A percentile compares a stretch with the other conserved stretches of the same genome.
Conservation (phyloP, 2,888 invertebrate species). For the Tipula confusa region DNA sequence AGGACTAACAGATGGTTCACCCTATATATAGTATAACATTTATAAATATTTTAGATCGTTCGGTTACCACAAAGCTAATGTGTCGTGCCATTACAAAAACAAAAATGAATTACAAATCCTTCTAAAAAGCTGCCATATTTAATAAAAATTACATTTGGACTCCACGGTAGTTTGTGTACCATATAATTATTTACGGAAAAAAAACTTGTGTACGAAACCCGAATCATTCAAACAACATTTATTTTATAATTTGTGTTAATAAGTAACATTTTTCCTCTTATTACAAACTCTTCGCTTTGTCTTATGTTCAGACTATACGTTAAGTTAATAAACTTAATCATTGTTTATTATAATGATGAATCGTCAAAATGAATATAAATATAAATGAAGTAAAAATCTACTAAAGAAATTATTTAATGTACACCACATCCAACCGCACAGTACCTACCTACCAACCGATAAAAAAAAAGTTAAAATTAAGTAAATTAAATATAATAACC, state of each 20-base stretch:
- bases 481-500: constrained; percentile 12
- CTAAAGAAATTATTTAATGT: neutral
- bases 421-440: neutral
- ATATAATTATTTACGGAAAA: neutral
- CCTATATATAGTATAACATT: too few relatives aligned
- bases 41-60: too few relatives aligned
- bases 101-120: too few relatives aligned
- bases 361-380: neutral
- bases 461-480: neutral
- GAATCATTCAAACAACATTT: neutral
- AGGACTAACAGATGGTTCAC: too few relatives aligned
- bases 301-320: neutral
- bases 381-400: neutral
- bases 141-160: too few relatives aligned
- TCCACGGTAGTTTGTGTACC: neutral
- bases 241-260: constrained; percentile 20
- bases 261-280: constrained; percentile 3
- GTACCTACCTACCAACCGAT: neutral
- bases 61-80: too few relatives aligned
- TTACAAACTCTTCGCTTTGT: neutral
- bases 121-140: too few relatives aligned
- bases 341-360: constrained; percentile 20
- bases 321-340: constrained; percentile 20
- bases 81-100: too few relatives aligned
- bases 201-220: neutral